These are phyloP conservation scores for Desmophyllum pertusum DNA, from an alignment of 92 coral and sea anemone genomes.

Conservation along the genomic window DNA sequence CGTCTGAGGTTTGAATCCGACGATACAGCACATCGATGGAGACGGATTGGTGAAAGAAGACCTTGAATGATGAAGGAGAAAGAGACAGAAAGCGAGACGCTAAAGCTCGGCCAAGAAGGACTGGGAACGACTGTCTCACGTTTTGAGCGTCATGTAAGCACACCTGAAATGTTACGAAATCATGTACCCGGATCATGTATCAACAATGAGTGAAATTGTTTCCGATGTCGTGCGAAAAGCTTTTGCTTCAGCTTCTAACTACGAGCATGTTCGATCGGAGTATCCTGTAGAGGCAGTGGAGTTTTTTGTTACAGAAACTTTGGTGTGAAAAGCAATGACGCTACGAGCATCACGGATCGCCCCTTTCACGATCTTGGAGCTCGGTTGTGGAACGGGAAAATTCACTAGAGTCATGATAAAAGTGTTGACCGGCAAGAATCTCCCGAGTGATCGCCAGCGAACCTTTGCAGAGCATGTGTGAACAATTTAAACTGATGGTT, in stretches of 20 bases:
- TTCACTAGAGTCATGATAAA: conserved; percentile 73
- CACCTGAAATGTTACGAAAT: neutral
- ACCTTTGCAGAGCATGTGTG: conserved; percentile 70
- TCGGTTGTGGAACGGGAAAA: conserved; percentile 82
- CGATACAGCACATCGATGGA: conserved; percentile 12
- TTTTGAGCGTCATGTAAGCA: neutral
- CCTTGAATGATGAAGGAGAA: too few species aligned
- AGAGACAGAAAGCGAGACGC: neutral
- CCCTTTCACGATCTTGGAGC: conserved; percentile 60
- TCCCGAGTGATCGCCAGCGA: conserved; percentile 64
- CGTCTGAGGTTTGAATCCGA: conserved; percentile 27
- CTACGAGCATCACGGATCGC: neutral
- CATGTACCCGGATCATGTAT: neutral
- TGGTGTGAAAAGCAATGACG: conserved; percentile 49
- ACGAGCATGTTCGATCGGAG: conserved; percentile 65
- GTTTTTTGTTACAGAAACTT: conserved; percentile 45
- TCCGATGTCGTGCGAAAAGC: conserved; percentile 7
- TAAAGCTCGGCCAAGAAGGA: neutral
- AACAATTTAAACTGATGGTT: conserved; percentile 57
- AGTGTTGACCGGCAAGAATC: conserved; percentile 44
- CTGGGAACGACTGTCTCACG: neutral
- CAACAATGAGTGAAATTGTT: neutral
- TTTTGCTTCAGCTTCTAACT: conserved; percentile 18
- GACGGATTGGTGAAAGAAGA: neutral
- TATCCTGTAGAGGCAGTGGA: conserved; percentile 68